Evolutionary conservation across 2,113 vertebrate genomes (phyloP).

Genomic region (Fulmarus glacialis): DNA sequence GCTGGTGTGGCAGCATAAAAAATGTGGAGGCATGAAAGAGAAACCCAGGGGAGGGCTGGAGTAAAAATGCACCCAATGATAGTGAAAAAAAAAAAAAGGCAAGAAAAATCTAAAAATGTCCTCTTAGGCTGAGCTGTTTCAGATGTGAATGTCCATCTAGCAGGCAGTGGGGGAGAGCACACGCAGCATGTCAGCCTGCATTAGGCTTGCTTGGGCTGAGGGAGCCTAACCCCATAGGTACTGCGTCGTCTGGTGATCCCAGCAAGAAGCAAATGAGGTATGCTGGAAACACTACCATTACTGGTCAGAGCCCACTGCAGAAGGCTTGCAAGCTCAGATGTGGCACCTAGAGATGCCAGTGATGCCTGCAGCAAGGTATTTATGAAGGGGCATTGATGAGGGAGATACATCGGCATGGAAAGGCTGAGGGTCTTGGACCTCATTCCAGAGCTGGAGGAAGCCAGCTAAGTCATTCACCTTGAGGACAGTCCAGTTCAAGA

Average conservation of each 20-base stretch:
- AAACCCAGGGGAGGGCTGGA: background rate
- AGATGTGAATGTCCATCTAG: background rate
- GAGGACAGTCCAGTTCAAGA: background rate
- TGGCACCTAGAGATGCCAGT: background rate
- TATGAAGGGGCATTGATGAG: background rate
- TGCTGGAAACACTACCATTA: background rate
- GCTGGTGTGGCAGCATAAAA: background rate
- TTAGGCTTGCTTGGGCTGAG: background rate
- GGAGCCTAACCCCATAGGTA: background rate
- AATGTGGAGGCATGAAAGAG: background rate
- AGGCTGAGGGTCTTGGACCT: background rate
- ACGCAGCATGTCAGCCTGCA: background rate
- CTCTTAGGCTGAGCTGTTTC: background rate
- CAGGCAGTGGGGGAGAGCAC: background rate
- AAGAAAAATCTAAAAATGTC: background rate
- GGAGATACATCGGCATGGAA: background rate
- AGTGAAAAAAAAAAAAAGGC: background rate
- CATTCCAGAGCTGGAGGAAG: background rate
- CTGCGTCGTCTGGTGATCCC: background rate
- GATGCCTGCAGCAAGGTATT: background rate
- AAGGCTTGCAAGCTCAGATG: background rate
- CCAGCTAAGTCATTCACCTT: background rate
- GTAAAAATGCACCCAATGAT: background rate
- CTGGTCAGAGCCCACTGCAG: background rate
- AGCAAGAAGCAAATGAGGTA: background rate